Conservation (phyloP, 2,888 invertebrate genomes). For the Scaptodrosophila latifasciaeformis region DNA sequence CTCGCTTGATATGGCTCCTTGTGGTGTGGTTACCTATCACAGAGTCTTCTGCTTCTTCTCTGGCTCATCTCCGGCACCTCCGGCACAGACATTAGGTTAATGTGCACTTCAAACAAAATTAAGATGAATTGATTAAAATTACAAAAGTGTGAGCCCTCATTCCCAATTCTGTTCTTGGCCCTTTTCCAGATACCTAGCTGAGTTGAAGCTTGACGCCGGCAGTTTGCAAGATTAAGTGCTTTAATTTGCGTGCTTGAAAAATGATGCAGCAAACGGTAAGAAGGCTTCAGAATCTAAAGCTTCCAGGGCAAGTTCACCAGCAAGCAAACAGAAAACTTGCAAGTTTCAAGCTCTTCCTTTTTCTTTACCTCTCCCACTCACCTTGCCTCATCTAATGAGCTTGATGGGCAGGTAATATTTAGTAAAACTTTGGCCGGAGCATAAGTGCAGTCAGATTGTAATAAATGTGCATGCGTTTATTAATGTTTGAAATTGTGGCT, state of each 20-base stretch:
- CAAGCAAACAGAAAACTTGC: conserved; percentile 10
- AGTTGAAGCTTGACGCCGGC: conserved; percentile 41
- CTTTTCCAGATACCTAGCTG: no score
- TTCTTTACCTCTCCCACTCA: no score
- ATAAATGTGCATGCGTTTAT: conserved; percentile 62
- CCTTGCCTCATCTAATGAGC: background rate
- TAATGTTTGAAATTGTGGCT: conserved; percentile 48
- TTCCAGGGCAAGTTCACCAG: background rate
- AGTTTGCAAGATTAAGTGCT: conserved; percentile 62
- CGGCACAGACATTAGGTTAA: conserved; percentile 72
- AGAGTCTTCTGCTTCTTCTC: conserved; percentile 11
- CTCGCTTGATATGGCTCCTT: background rate
- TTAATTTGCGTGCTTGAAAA: conserved; percentile 69
- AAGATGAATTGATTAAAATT: conserved; percentile 75
- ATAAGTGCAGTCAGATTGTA: conserved; percentile 41
- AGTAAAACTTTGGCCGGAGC: conserved; percentile 41
- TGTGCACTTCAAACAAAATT: conserved; percentile 73
- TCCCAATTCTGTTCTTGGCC: conserved; percentile 39
- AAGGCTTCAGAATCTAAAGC: background rate
- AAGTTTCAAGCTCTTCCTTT: background rate
- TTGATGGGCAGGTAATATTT: conserved; percentile 24
- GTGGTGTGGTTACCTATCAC: background rate
- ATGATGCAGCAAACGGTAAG: conserved; percentile 48
- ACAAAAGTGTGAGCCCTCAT: conserved; percentile 54
- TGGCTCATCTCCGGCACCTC: conserved; percentile 17